These are phyloP conservation scores for Anas platyrhynchos DNA, from an alignment of 2,113 vertebrate genomes.

Conservation along the genomic window DNA sequence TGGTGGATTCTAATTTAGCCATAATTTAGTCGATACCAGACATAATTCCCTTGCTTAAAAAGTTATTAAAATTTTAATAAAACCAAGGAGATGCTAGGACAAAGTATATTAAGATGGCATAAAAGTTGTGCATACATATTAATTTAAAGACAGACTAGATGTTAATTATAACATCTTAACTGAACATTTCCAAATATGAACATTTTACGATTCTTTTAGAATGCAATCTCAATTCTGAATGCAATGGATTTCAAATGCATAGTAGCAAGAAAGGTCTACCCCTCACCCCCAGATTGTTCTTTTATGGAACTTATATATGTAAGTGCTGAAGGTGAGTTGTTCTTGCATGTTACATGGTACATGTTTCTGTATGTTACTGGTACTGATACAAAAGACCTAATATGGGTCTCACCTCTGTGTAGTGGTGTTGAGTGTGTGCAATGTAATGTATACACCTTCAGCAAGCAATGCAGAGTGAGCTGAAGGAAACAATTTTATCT, in stretches of 20 bases:
- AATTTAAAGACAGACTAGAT: neutral
- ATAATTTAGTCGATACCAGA: neutral
- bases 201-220: neutral
- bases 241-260: neutral
- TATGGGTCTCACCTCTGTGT: neutral
- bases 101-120: neutral
- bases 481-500: neutral
- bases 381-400: neutral
- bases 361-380: neutral
- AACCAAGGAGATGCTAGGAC: neutral
- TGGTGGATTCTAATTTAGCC: neutral
- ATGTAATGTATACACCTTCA: neutral
- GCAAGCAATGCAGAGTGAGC: neutral
- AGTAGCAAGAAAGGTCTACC: neutral
- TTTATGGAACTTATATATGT: neutral
- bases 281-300: neutral
- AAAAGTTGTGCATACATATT: neutral
- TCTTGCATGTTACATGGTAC: neutral
- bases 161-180: neutral
- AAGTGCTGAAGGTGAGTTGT: neutral
- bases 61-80: constrained; percentile 45
- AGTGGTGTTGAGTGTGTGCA: neutral
- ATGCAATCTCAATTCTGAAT: neutral
- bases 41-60: constrained; percentile 18
- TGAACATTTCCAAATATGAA: neutral